These are phyloP conservation scores for Bibio marci DNA, from an alignment of 2,888 invertebrate genomes.

Conservation along the genomic window DNA sequence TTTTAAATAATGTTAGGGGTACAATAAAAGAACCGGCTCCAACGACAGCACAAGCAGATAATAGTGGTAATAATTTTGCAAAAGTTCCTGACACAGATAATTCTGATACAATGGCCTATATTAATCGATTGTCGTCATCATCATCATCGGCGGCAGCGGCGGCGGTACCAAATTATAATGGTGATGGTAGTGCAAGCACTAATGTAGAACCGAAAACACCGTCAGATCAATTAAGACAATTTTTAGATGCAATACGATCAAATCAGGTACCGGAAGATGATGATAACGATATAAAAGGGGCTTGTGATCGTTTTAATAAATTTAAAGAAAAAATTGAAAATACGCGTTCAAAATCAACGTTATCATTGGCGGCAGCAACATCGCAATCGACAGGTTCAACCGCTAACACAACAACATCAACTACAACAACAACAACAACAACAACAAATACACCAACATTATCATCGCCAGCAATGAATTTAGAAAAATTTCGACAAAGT, in stretches of 20 bases:
- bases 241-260: constrained; percentile 27
- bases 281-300: constrained; percentile 1
- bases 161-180: constrained; percentile 10
- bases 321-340: constrained; percentile 6
- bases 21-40: constrained; percentile 19
- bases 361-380: background rate
- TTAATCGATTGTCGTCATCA: background rate
- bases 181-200: constrained; percentile 12
- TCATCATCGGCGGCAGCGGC: constrained; percentile 7
- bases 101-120: background rate
- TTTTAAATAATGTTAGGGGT: constrained; percentile 27
- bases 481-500: constrained; percentile 21
- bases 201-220: constrained; percentile 21
- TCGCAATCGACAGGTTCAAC: background rate
- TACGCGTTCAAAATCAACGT: background rate
- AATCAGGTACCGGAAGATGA: constrained; percentile 24
- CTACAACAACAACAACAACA: background rate
- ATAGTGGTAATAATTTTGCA: background rate
- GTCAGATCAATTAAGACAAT: constrained; percentile 27
- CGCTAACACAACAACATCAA: background rate
- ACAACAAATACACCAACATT: background rate
- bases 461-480: constrained; percentile 8
- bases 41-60: background rate
- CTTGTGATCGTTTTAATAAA: constrained; percentile 5
- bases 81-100: no score